A percentile compares a stretch with the other conserved stretches of the same genome.
phyloP scores from a whole-genome alignment of 2,888 invertebrate species.

The Punctoribates punctum region DNA sequence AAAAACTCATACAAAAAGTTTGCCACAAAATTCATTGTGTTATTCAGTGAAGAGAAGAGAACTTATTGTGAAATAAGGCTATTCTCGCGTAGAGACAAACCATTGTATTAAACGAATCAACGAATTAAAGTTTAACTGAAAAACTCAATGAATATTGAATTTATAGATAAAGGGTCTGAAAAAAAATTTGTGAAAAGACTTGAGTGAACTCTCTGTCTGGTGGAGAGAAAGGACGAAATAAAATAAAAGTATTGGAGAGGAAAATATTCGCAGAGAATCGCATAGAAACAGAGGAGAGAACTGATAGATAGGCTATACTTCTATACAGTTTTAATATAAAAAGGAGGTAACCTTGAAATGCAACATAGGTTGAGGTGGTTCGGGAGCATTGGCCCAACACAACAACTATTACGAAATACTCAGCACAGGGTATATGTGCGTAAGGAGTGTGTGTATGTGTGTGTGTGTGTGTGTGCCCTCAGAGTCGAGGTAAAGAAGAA shows the following conservation, averaged over 20 bases:
- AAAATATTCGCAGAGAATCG: too few relatives aligned
- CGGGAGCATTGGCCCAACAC: constrained; percentile 11
- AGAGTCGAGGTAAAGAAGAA: background rate
- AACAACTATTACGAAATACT: background rate
- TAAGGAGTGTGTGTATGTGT: background rate
- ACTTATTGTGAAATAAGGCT: too few relatives aligned
- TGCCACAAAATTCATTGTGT: too few relatives aligned
- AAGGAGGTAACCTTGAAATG: constrained; percentile 35
- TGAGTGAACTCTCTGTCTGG: background rate
- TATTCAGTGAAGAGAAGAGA: too few relatives aligned
- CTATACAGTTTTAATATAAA: constrained; percentile 12
- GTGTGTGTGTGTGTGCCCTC: background rate
- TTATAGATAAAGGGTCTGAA: too few relatives aligned
- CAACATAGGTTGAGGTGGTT: constrained; percentile 10
- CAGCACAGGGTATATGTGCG: background rate
- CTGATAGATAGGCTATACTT: background rate
- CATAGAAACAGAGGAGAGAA: background rate
- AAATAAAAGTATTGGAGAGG: too few relatives aligned
- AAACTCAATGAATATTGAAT: too few relatives aligned
- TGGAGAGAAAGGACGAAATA: background rate
- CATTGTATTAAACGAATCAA: too few relatives aligned
- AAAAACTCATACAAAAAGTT: background rate
- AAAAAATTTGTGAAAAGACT: background rate
- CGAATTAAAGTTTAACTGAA: too few relatives aligned
- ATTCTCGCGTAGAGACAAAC: too few relatives aligned